Evolutionary conservation across 2,113 vertebrate species (phyloP), one percentile per base, ranked within the genome.

Genomic region (Ctenodactylus gundi): DNA sequence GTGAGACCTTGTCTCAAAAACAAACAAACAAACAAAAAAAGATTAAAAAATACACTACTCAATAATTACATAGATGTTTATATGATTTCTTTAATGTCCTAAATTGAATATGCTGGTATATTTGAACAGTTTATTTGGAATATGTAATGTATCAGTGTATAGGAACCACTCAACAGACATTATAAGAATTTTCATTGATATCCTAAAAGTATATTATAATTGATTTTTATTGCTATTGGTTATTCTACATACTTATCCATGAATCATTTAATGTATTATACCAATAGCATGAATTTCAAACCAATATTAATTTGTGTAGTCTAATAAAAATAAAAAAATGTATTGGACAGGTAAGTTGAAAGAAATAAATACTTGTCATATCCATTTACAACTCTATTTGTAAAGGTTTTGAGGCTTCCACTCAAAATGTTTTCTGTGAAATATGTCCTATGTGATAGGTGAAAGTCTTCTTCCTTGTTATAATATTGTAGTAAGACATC

Each of bases 191-290:
- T 64, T 21, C 36, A 76, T 13, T 77, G 7, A 36, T 46, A 72
- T 76, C 76, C 41, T 27, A 34, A 64, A 87, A 87, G 70, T 72
- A 90, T 1, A 81, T 2, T 0, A 55, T 70, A 73, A 77, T 64
- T 62, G 7, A 91, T 46, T 68, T 70, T 31, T 57, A 86, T 15
- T 67, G 17, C 21, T 83, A 80, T 29, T 93, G 34, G 34, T 93
- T 83, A 85, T 81, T 85, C 27, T 83, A 20, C 21, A 72, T 80
- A 58, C 46, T 76, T 60, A 83, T 18, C 78, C 0, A 62, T 49
- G 87, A 93, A 87, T 95, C 25, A 85, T 86, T 70, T 90, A 90
- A 36, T 55, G 86, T 72, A 60, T 58, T 87, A 7, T 76, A 75
- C 29, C 51, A 93, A 49, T 4, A 91, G 6, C n/a, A 82, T 44